Evolutionary conservation across 2,113 vertebrate species (phyloP).

Genomic region (Stictonetta naevosa): DNA sequence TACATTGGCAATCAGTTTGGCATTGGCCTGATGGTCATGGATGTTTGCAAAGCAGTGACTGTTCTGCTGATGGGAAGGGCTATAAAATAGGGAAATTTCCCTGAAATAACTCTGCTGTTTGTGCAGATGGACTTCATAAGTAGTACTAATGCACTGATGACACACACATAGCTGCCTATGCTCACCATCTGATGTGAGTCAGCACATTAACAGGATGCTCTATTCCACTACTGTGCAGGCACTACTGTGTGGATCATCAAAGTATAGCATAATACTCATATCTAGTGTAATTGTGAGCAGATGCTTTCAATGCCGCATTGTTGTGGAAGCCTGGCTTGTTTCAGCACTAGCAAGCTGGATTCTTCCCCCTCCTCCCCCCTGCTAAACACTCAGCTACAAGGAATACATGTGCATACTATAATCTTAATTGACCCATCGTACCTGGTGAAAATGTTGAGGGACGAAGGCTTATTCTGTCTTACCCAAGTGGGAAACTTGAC

Average conservation of each 20-base stretch:
- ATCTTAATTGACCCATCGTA: background rate
- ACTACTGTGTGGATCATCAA: background rate
- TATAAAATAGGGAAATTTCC: background rate
- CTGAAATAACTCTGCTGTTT: background rate
- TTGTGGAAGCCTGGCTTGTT: background rate
- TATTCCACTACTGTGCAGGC: background rate
- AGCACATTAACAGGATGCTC: background rate
- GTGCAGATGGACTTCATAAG: background rate
- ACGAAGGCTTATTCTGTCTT: background rate
- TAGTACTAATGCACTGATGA: background rate
- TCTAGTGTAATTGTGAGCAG: background rate
- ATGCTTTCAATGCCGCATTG: background rate
- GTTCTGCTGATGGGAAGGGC: background rate
- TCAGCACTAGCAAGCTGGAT: background rate
- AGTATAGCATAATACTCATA: background rate
- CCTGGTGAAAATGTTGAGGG: background rate
- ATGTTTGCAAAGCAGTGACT: background rate
- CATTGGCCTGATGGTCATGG: background rate
- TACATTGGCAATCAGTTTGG: background rate
- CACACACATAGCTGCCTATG: background rate
- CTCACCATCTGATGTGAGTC: background rate
- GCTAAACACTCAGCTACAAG: background rate
- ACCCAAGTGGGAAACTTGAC: background rate
- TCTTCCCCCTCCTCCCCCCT: too few species aligned
- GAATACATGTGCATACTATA: background rate